Evolutionary conservation across 2,113 vertebrate species (phyloP).

Genomic region (Prolemur simus): DNA sequence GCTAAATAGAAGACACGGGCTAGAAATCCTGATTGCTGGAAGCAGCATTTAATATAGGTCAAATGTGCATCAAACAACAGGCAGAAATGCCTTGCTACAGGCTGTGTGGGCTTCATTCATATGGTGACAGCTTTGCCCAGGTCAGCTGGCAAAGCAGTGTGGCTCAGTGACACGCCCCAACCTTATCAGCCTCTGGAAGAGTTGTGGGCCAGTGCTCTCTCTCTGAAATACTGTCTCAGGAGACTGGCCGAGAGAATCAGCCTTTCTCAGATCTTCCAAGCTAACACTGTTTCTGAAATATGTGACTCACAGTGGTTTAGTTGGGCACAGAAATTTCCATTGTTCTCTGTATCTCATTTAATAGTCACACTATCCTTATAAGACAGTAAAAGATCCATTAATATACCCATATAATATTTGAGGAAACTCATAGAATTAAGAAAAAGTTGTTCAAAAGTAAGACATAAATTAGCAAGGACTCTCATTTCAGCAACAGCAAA

Average conservation of each 20-base stretch:
- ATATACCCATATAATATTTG: neutral
- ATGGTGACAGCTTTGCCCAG: neutral
- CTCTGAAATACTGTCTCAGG: neutral
- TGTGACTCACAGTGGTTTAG: neutral
- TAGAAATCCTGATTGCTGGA: neutral
- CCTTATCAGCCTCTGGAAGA: neutral
- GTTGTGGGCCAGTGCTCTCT: neutral
- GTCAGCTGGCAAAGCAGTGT: neutral
- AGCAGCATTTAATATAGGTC: neutral
- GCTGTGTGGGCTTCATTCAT: neutral
- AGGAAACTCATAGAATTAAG: neutral
- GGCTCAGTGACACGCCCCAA: neutral
- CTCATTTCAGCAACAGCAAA: conserved; percentile 34
- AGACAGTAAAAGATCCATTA: neutral
- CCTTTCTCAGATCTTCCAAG: neutral
- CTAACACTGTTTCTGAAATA: neutral
- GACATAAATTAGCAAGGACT: neutral
- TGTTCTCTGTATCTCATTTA: neutral
- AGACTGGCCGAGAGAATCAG: neutral
- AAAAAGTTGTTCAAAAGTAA: neutral
- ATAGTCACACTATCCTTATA: neutral
- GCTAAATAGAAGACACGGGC: neutral
- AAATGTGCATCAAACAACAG: neutral
- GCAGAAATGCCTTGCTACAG: neutral
- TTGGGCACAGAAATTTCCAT: neutral